Percentiles rank a stretch among this genome's conserved stretches.
phyloP scores from a whole-genome alignment of 2,888 invertebrate species.

The Ormyrus rosae region DNA sequence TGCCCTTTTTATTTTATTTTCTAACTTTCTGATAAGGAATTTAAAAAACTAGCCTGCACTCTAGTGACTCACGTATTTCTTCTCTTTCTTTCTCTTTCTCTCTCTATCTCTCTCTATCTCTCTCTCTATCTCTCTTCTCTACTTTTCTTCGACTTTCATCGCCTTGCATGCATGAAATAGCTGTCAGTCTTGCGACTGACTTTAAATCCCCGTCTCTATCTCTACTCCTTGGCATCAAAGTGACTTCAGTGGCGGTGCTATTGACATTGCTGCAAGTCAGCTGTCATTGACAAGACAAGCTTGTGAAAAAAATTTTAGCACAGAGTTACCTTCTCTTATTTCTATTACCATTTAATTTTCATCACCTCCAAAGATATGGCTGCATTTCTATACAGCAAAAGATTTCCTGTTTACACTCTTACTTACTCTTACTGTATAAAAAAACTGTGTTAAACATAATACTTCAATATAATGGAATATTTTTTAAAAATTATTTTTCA shows the following conservation, averaged over 20 bases:
- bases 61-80: conserved; percentile 69
- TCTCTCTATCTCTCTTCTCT: conserved; percentile 61
- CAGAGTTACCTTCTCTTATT: not conserved
- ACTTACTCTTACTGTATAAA: not conserved
- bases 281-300: conserved; percentile 57
- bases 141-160: conserved; percentile 60
- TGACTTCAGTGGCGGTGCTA: conserved; percentile 16
- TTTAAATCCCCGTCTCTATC: conserved; percentile 26
- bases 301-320: conserved; percentile 1
- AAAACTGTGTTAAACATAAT: not conserved
- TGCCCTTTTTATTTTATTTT: conserved; percentile 54
- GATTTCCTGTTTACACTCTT: not conserved
- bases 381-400: no score
- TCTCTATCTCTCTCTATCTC: conserved; percentile 62
- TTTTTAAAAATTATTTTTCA: not conserved
- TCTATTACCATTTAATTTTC: not conserved
- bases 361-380: not conserved
- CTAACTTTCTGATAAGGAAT: conserved; percentile 38
- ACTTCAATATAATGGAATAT: not conserved
- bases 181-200: conserved; percentile 28
- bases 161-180: conserved; percentile 69
- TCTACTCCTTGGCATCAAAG: conserved; percentile 53
- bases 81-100: conserved; percentile 67
- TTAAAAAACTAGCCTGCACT: conserved; percentile 72
- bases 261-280: conserved; percentile 48